Conservation (phyloP, 1,140 invertebrate genomes). For the Cylas formicarius region DNA sequence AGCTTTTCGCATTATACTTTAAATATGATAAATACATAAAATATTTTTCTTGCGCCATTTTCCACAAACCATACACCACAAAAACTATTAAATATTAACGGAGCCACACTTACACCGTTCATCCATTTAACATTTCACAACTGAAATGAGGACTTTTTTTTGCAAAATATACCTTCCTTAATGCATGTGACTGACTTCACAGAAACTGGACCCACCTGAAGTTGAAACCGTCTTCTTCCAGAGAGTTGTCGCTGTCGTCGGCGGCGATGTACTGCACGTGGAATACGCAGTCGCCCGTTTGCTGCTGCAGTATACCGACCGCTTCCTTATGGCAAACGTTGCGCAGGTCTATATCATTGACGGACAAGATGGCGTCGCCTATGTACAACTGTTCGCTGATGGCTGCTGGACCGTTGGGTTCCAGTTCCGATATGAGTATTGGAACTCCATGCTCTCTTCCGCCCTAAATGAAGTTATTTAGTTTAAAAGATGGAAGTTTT, state of each 20-base stretch:
- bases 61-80: no score
- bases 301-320: slow-evolving; percentile 60
- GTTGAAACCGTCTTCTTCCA: slow-evolving; percentile 44
- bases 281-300: slow-evolving; percentile 61
- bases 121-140: slow-evolving; percentile 1
- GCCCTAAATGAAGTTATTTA: slow-evolving; percentile 52
- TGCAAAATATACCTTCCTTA: slow-evolving; percentile 2
- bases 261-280: slow-evolving; percentile 68
- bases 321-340: slow-evolving; percentile 67
- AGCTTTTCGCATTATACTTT: no score
- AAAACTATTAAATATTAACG: no score
- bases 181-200: neutral
- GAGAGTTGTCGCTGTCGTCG: slow-evolving; percentile 54
- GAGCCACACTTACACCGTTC: no score
- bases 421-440: slow-evolving; percentile 78
- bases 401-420: slow-evolving; percentile 67
- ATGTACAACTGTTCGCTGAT: slow-evolving; percentile 63
- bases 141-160: slow-evolving; percentile 3
- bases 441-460: slow-evolving; percentile 80
- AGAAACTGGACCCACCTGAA: slow-evolving; percentile 40
- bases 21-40: no score
- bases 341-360: slow-evolving; percentile 68
- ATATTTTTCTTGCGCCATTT: no score
- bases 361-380: slow-evolving; percentile 75
- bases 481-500: neutral